Conservation (phyloP, 2,797 vertebrate species). For the Aselliscus stoliczkanus region DNA sequence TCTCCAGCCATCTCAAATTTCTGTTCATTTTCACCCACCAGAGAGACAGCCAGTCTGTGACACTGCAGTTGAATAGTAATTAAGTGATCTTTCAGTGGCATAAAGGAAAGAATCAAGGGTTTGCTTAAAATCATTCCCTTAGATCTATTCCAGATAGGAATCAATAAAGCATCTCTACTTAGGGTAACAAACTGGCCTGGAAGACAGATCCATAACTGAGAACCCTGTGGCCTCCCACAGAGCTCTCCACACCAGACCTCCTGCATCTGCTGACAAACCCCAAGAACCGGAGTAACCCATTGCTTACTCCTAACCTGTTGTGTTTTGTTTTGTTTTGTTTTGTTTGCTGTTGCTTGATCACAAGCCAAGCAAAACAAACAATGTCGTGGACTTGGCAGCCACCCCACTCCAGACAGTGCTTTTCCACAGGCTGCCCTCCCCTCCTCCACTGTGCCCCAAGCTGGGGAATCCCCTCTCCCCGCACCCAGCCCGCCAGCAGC, state of each 20-base stretch:
- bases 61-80: background rate
- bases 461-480: background rate
- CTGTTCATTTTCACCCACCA: background rate
- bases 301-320: background rate
- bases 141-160: background rate
- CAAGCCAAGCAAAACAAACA: constrained; percentile 28
- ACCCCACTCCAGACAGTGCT: background rate
- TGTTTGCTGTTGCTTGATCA: background rate
- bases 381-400: constrained; percentile 20
- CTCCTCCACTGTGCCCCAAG: background rate
- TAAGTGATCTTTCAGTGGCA: constrained; percentile 2
- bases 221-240: background rate
- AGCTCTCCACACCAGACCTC: background rate
- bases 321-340: background rate
- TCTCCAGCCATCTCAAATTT: background rate
- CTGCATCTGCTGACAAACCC: background rate
- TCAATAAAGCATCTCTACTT: background rate
- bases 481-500: too few species aligned
- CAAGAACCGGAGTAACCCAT: background rate
- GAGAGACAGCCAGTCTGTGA: background rate
- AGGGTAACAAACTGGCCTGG: background rate
- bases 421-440: background rate
- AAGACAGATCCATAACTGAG: background rate
- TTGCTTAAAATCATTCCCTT: constrained; percentile 22
- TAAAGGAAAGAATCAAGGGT: background rate